phyloP scores from a whole-genome alignment of 2,797 vertebrate species.

The Sebastiscus tertius region DNA sequence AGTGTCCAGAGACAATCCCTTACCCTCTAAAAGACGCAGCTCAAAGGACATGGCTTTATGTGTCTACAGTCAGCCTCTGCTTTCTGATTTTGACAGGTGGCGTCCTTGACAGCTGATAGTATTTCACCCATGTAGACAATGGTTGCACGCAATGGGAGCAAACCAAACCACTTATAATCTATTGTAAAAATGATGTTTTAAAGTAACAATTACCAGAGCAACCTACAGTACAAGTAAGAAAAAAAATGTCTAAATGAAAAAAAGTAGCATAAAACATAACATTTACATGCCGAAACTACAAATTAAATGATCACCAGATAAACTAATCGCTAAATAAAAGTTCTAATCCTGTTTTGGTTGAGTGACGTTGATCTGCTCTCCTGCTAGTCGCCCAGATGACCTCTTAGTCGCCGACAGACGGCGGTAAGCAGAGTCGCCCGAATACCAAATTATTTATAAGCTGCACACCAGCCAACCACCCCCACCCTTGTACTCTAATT shows the following conservation, averaged over 20 bases:
- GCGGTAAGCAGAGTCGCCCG: slow-evolving; percentile 90
- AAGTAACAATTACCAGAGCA: background rate
- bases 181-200: background rate
- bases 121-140: background rate
- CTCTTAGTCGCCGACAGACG: slow-evolving; percentile 83
- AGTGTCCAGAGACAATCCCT: slow-evolving; percentile 63
- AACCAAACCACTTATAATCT: background rate
- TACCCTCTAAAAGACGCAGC: slow-evolving; percentile 50
- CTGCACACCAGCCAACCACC: slow-evolving; percentile 72
- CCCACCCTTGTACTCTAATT: slow-evolving; percentile 88
- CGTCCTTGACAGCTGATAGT: slow-evolving; percentile 35
- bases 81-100: slow-evolving; percentile 41
- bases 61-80: slow-evolving; percentile 31
- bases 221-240: background rate
- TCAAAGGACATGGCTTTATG: slow-evolving; percentile 46
- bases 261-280: background rate
- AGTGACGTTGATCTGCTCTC: slow-evolving; percentile 66
- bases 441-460: slow-evolving; percentile 95
- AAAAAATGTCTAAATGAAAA: background rate
- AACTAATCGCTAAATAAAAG: background rate
- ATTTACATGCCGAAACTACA: background rate
- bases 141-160: background rate
- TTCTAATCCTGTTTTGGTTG: slow-evolving; percentile 43
- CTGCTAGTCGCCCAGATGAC: slow-evolving; percentile 84
- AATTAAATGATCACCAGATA: background rate